phyloP scores from a whole-genome alignment of 2,888 invertebrate species.

The Thereva nobilitata region DNA sequence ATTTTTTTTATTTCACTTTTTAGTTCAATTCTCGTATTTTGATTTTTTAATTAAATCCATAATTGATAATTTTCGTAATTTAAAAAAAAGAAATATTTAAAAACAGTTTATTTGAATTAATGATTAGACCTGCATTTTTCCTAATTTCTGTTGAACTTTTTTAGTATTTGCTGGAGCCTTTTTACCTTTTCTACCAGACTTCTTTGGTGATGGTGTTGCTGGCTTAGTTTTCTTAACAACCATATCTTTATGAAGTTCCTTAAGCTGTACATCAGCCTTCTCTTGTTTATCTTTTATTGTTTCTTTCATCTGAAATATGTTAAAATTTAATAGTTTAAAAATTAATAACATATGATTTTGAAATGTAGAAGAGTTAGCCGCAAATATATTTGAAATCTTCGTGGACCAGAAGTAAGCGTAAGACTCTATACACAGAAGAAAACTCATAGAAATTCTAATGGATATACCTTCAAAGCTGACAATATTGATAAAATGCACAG shows the following conservation, averaged over 20 bases:
- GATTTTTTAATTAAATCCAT: no score
- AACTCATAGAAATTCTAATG: no score
- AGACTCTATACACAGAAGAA: no score
- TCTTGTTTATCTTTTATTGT: slow-evolving; percentile 54
- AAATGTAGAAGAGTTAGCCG: background rate
- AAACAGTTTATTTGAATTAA: no score
- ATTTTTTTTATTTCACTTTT: no score
- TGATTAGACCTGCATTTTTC: slow-evolving; percentile 52
- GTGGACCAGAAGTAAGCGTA: no score
- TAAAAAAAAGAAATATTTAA: no score
- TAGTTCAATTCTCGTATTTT: no score
- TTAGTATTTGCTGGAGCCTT: slow-evolving; percentile 51
- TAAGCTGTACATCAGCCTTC: slow-evolving; percentile 53
- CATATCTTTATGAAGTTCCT: slow-evolving; percentile 55
- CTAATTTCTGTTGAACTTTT: slow-evolving; percentile 50
- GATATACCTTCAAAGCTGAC: no score
- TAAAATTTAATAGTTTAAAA: background rate
- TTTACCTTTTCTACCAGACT: slow-evolving; percentile 47
- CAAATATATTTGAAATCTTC: no score
- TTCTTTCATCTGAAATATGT: slow-evolving; percentile 52
- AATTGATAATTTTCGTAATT: no score
- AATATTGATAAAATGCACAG: no score
- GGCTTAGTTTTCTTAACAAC: slow-evolving; percentile 52
- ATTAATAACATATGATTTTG: background rate
- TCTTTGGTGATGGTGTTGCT: slow-evolving; percentile 42